Conservation (phyloP, 2,113 vertebrate species). For the Rattus norvegicus region GRCr8 NC_086037.1:64772001-64772500, state of each 20-base stretch:
- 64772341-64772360: too few species aligned
- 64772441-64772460: neutral
- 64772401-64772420: neutral
- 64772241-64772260: neutral
- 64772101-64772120: neutral
- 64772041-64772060: neutral
- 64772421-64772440: neutral
- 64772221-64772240: conserved; percentile 33
- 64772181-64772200: neutral
- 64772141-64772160: conserved; percentile 68
- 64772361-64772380: neutral
- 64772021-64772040: neutral
- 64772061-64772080: neutral
- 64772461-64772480: neutral
- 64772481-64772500: neutral
- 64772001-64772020: neutral
- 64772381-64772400: neutral
- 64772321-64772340: too few species aligned
- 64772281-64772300: neutral
- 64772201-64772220: neutral
- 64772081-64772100: neutral
- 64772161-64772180: neutral
- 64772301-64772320: neutral
- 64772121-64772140: neutral
- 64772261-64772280: neutral